Conservation (phyloP, 2,888 invertebrate genomes). For the Dryocosmus kuriphilus region DNA sequence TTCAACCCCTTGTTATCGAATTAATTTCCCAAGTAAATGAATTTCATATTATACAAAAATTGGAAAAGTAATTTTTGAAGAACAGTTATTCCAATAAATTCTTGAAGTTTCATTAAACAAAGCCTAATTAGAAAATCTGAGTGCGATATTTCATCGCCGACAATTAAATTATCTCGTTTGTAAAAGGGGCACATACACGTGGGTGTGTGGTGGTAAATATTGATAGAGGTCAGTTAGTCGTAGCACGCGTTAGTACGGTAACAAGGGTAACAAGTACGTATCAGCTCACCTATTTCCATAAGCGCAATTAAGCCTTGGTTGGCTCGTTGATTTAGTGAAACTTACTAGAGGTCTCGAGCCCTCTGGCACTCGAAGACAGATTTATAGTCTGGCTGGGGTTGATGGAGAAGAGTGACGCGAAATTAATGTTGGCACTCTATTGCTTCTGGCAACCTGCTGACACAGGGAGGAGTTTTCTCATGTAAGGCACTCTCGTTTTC, state of each 20-base stretch:
- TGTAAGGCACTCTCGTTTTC: too few species aligned
- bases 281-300: constrained; percentile 56
- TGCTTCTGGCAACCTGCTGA: constrained; percentile 61
- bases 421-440: constrained; percentile 61
- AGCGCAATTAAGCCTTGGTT: constrained; percentile 56
- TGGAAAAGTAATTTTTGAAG: too few species aligned
- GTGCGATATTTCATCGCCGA: constrained; percentile 40
- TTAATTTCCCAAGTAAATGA: too few species aligned
- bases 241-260: constrained; percentile 47
- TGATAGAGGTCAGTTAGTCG: constrained; percentile 54
- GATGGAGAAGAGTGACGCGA: constrained; percentile 61
- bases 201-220: constrained; percentile 49
- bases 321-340: constrained; percentile 56
- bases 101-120: too few species aligned
- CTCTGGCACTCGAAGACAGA: constrained; percentile 58
- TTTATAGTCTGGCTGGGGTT: constrained; percentile 53
- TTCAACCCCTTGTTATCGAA: too few species aligned
- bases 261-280: constrained; percentile 40
- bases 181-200: constrained; percentile 56
- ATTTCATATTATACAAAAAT: too few species aligned
- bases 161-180: constrained; percentile 56
- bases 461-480: constrained; percentile 47
- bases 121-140: neutral
- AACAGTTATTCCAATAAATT: too few species aligned
- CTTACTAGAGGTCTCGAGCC: constrained; percentile 55